Conservation (phyloP, 1,140 invertebrate genomes). For the Bombus huntii region DNA sequence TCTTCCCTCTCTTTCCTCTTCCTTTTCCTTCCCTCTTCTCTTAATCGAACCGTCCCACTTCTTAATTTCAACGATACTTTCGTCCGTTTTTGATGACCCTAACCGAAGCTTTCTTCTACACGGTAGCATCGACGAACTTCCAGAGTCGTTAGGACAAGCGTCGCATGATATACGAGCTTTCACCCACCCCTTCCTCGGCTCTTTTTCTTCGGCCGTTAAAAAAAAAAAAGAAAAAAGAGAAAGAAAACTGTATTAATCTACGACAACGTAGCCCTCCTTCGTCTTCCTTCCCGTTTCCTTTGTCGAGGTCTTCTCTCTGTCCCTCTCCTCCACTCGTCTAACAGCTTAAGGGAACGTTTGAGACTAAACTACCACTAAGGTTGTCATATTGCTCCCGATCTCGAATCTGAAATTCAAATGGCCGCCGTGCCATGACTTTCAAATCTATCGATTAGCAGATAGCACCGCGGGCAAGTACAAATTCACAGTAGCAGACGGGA, state of each 20-base stretch:
- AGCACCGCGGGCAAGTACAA: constrained; percentile 58
- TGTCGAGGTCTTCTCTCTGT: background rate
- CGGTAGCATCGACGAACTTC: constrained; percentile 41
- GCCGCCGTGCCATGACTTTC: constrained; percentile 64
- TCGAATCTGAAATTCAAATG: constrained; percentile 69
- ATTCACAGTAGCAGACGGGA: constrained; percentile 51
- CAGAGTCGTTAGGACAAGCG: constrained; percentile 58
- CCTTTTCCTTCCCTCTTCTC: background rate
- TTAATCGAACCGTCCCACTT: constrained; percentile 61
- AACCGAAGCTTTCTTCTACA: background rate
- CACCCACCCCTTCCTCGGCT: background rate
- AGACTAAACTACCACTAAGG: constrained; percentile 59
- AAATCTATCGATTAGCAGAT: constrained; percentile 69
- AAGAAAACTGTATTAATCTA: constrained; percentile 51
- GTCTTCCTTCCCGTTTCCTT: too few species aligned
- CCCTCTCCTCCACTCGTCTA: background rate
- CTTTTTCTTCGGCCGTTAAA: background rate
- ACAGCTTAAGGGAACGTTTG: constrained; percentile 46
- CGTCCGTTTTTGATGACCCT: constrained; percentile 58
- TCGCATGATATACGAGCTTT: constrained; percentile 49
- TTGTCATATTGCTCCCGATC: constrained; percentile 69
- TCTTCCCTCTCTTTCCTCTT: too few species aligned
- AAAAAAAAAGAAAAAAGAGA: background rate
- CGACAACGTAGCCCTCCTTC: constrained; percentile 28
- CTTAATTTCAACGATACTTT: constrained; percentile 63